These are phyloP conservation scores for Elysia crispata DNA, from an alignment of 2,888 invertebrate genomes.

Conservation along the genomic window DNA sequence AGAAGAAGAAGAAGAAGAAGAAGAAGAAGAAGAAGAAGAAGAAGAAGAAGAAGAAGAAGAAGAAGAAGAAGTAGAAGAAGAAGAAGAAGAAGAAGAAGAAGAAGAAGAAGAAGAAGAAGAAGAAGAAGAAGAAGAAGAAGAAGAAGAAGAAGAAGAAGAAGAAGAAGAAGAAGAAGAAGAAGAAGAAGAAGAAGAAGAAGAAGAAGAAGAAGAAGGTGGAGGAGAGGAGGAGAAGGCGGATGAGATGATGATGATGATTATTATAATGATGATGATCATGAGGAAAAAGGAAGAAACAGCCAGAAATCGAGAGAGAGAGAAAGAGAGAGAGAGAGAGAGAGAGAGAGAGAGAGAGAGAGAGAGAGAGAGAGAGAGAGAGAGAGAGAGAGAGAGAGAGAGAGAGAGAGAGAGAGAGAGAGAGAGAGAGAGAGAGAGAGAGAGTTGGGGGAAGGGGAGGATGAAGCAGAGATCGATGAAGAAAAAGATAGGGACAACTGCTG, in stretches of 20 bases:
- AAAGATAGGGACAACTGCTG: too few species aligned
- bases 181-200: not conserved
- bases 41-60: not conserved
- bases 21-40: not conserved
- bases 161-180: not conserved
- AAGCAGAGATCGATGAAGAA: too few species aligned
- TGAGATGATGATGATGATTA: too few species aligned
- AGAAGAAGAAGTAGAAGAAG: not conserved
- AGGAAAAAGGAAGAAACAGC: too few species aligned
- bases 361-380: too few species aligned
- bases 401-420: too few species aligned
- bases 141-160: not conserved
- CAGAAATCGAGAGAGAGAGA: constrained; percentile 9
- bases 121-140: not conserved
- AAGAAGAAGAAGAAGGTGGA: too few species aligned
- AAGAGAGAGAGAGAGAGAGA: not conserved
- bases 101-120: not conserved
- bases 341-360: too few species aligned
- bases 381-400: too few species aligned
- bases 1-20: not conserved
- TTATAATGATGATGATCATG: constrained; percentile 1
- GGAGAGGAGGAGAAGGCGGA: too few species aligned
- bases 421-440: too few species aligned
- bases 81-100: not conserved
- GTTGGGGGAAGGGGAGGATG: too few species aligned